Conservation (phyloP, 1,140 invertebrate genomes). For the Lordiphosa mommai region DNA sequence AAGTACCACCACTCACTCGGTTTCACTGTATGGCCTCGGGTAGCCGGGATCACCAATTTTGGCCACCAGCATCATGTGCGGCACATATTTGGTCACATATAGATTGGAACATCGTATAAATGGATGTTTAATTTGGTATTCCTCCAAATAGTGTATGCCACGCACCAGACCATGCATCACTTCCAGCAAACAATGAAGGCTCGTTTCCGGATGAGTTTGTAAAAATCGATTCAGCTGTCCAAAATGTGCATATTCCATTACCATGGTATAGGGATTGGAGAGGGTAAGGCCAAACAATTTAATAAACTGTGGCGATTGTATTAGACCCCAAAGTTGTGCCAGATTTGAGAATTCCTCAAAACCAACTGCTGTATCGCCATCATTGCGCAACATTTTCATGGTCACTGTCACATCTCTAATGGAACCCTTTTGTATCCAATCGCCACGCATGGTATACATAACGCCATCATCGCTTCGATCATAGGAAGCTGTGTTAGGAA, state of each 20-base stretch:
- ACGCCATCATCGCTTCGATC: slow-evolving; percentile 83
- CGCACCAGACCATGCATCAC: slow-evolving; percentile 87
- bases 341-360: slow-evolving; percentile 85
- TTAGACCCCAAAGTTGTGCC: slow-evolving; percentile 86
- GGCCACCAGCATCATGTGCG: slow-evolving; percentile 85
- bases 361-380: slow-evolving; percentile 81
- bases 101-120: slow-evolving; percentile 91
- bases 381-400: slow-evolving; percentile 87
- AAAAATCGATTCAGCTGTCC: slow-evolving; percentile 90
- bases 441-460: slow-evolving; percentile 84
- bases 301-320: slow-evolving; percentile 87
- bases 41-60: slow-evolving; percentile 91
- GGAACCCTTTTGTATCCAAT: slow-evolving; percentile 84
- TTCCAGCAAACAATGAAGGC: slow-evolving; percentile 88
- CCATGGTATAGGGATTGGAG: slow-evolving; percentile 87
- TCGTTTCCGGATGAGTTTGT: slow-evolving; percentile 80
- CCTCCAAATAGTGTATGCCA: slow-evolving; percentile 84
- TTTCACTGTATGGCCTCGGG: slow-evolving; percentile 72
- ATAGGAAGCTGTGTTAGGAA: slow-evolving; percentile 81
- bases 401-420: slow-evolving; percentile 86
- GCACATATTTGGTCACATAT: slow-evolving; percentile 83
- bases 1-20: slow-evolving; percentile 42
- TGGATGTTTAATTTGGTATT: slow-evolving; percentile 90
- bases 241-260: slow-evolving; percentile 88
- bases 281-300: slow-evolving; percentile 89